Conservation (phyloP, 2,113 vertebrate genomes). For the Paracanthobrama guichenoti region DNA sequence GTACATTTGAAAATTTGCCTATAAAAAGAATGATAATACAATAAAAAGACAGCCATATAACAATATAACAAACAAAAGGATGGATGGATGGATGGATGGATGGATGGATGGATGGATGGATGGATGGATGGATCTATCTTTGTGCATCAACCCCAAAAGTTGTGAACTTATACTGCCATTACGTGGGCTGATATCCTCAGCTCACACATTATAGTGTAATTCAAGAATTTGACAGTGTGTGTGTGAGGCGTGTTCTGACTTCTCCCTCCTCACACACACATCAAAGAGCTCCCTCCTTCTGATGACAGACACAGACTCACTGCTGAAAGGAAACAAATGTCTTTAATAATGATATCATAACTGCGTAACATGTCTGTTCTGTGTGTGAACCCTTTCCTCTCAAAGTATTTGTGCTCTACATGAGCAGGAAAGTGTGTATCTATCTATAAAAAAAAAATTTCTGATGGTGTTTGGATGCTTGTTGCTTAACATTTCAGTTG, state of each 20-base stretch:
- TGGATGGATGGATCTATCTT: too few species aligned
- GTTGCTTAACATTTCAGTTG: background rate
- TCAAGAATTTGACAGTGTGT: background rate
- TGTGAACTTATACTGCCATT: background rate
- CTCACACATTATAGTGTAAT: background rate
- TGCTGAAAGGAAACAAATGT: constrained; percentile 15
- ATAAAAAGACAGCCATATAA: too few species aligned
- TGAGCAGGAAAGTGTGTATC: background rate
- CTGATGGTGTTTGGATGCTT: background rate
- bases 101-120: background rate
- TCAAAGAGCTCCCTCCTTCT: constrained; percentile 27
- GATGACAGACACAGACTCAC: background rate
- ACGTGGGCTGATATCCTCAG: background rate
- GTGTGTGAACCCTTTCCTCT: background rate
- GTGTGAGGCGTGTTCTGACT: constrained; percentile 1
- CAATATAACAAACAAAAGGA: too few species aligned
- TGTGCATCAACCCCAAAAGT: background rate
- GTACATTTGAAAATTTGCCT: too few species aligned
- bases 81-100: background rate
- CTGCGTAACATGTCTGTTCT: background rate
- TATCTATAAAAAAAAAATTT: background rate
- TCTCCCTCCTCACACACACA: constrained; percentile 19
- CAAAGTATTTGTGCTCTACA: background rate
- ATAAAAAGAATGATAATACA: too few species aligned
- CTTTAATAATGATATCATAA: background rate